These are phyloP conservation scores for Pachypanchax playfairii DNA, from an alignment of 2,113 vertebrate species.

Conservation along the genomic window DNA sequence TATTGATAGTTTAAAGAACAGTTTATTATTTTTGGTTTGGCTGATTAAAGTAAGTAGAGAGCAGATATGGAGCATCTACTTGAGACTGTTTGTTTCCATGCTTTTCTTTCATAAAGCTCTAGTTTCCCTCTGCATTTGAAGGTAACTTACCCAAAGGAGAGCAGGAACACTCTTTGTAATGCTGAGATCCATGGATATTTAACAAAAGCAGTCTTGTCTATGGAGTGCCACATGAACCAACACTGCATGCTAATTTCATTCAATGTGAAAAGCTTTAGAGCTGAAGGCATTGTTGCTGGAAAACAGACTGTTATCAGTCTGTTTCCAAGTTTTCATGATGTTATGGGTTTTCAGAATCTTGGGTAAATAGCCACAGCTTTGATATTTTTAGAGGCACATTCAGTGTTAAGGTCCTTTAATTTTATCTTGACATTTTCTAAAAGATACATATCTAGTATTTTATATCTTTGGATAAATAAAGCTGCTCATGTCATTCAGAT, in stretches of 20 bases:
- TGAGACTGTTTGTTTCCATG: constrained; percentile 11
- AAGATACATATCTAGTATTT: too few relatives aligned
- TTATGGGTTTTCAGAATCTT: constrained; percentile 7
- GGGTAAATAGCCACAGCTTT: too few relatives aligned
- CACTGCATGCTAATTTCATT: constrained; percentile 74
- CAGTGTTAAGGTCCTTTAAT: too few relatives aligned
- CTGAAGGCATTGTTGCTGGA: constrained; percentile 37
- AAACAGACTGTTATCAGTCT: constrained; percentile 53
- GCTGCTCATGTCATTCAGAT: too few relatives aligned
- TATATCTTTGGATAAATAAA: too few relatives aligned
- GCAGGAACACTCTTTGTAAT: constrained; percentile 70
- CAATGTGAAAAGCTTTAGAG: constrained; percentile 45
- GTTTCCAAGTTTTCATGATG: constrained; percentile 11
- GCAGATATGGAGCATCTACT: constrained; percentile 1
- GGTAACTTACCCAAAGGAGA: constrained; percentile 66
- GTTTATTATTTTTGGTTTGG: background rate
- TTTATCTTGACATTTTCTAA: too few relatives aligned
- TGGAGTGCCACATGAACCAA: constrained; percentile 62
- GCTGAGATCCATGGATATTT: constrained; percentile 79
- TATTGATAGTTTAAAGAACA: background rate
- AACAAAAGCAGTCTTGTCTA: constrained; percentile 79
- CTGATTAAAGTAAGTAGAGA: constrained; percentile 1
- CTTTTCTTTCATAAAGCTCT: constrained; percentile 14
- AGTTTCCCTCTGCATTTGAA: constrained; percentile 47
- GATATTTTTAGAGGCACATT: too few relatives aligned